A percentile compares a stretch with the other conserved stretches of the same genome.
phyloP scores from a whole-genome alignment of 2,113 vertebrate genomes.

The Chloebia gouldiae region DNA sequence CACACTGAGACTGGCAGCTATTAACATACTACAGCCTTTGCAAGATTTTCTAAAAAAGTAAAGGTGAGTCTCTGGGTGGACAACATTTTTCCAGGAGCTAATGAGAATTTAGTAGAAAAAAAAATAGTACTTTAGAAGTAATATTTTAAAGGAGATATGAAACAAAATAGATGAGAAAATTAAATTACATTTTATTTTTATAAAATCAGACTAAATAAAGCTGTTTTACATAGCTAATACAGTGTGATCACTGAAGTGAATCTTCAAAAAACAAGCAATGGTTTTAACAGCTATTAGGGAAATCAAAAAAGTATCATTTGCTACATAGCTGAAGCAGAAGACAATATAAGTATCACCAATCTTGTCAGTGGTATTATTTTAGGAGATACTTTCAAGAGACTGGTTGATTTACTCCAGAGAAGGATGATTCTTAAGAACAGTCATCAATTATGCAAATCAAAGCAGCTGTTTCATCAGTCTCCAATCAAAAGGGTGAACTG shows the following conservation, averaged over 20 bases:
- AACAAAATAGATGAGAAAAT: background rate
- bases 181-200: background rate
- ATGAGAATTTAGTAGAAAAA: background rate
- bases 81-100: background rate
- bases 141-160: background rate
- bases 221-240: background rate
- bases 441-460: background rate
- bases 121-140: background rate
- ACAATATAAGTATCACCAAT: background rate
- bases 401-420: background rate
- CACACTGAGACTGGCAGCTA: background rate
- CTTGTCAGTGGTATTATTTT: constrained; percentile 15
- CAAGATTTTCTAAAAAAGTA: background rate
- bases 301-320: background rate
- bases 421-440: background rate
- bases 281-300: background rate
- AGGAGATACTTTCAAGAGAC: background rate
- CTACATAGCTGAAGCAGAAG: background rate
- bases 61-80: background rate
- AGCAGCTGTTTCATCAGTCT: background rate
- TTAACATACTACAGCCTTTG: background rate
- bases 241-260: background rate
- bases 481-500: background rate
- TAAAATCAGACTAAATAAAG: background rate
- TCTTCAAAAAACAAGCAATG: background rate